Evolutionary conservation across 2,113 vertebrate genomes (phyloP), one percentile per base, ranked within the genome.

Genomic region (Nothoprocta pentlandii): DNA sequence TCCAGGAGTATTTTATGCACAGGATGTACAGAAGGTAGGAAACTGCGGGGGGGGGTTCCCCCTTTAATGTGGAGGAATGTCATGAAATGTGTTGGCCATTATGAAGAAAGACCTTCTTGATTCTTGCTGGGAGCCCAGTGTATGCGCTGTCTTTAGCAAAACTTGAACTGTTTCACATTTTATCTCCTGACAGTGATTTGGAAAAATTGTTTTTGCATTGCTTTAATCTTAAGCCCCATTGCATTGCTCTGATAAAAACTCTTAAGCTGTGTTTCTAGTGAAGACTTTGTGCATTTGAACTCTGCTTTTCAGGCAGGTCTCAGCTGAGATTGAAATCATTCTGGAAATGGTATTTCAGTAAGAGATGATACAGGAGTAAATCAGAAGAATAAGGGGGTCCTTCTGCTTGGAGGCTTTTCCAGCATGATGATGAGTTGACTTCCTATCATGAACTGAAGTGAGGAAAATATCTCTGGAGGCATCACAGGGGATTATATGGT

Each of bases 31-130:
- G 93, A 87, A 74, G 59, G 82, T 71, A 78, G 21, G 88, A 66
- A 75, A 76, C 73, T 82, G 25, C 42, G 58, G 58, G 63, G 34
- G 34, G 34, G 34, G 34, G 34, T 34, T 78, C 87, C 83, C 44
- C 63, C 70, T 74, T 20, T 36, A 28, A 14, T 71, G 73, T 47
- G 84, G 81, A 93, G 75, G 63, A 89, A 44, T 53, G 44, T 46
- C 77, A 28, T 69, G 73, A 86, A 93, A 85, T 84, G 78, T 84
- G 75, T 90, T 91, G 46, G 80, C 75, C 53, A n/a, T 92, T 79
- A 85, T 32, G 59, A 36, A 94, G 63, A 28, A 46, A 87, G 36
- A 17, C 21, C 16, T 44, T 15, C 42, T 28, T 15, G 16, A 34
- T 53, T 61, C 32, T 80, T 53, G 34, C 62, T 42, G n/a, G 25